These are phyloP conservation scores for Lagorchestes hirsutus DNA, from an alignment of 2,797 vertebrate genomes.

Conservation along the genomic window DNA sequence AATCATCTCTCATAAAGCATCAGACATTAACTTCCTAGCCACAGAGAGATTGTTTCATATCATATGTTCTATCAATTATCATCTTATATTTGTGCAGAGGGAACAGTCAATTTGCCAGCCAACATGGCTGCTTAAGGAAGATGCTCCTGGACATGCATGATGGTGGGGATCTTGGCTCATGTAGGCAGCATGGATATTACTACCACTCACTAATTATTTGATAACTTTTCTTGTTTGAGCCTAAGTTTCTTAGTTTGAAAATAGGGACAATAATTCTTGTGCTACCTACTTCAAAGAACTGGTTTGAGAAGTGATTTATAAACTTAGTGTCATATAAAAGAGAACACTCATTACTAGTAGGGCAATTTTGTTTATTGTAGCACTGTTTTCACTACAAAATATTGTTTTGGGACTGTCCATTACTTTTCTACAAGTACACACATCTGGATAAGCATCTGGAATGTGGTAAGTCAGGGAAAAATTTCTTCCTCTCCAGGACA, in stretches of 20 bases:
- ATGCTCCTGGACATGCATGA: background rate
- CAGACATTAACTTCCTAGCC: background rate
- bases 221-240: background rate
- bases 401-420: background rate
- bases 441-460: slow-evolving; percentile 4
- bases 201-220: background rate
- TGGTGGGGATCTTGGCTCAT: background rate
- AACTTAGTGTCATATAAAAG: background rate
- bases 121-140: background rate
- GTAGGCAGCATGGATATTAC: background rate
- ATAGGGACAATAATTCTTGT: background rate
- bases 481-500: background rate
- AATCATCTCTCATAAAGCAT: background rate
- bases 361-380: background rate
- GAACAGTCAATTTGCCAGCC: background rate
- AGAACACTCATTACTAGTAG: background rate
- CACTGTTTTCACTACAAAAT: background rate
- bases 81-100: background rate
- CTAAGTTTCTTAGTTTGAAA: background rate
- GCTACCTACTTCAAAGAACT: background rate
- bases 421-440: background rate
- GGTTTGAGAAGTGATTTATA: background rate
- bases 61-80: background rate
- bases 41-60: background rate
- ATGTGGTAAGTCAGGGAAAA: background rate